phyloP scores from a whole-genome alignment of 2,888 invertebrate species.

The Sericinus montela region DNA sequence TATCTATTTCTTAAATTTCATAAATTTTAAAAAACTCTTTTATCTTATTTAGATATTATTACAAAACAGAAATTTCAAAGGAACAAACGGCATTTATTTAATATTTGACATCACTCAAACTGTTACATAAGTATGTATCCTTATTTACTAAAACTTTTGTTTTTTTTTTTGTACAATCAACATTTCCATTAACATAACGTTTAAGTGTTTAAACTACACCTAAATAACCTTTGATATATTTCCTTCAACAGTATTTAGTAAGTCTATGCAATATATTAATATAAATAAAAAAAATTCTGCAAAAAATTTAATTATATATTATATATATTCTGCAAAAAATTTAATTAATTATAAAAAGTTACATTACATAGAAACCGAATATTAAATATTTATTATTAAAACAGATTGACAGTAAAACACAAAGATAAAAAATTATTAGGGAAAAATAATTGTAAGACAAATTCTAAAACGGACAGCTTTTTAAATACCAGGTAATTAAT shows the following conservation, averaged over 20 bases:
- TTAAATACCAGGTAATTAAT: too few relatives aligned
- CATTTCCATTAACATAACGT: conserved; percentile 7
- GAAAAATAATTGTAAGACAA: too few relatives aligned
- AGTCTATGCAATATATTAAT: too few relatives aligned
- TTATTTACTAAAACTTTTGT: conserved; percentile 20
- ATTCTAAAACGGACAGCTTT: too few relatives aligned
- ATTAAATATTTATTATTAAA: too few relatives aligned
- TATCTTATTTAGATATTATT: neutral
- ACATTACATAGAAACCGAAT: too few relatives aligned
- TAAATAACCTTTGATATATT: conserved; percentile 5
- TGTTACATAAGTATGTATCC: conserved; percentile 33
- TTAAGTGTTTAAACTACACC: conserved; percentile 1
- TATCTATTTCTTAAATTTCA: neutral
- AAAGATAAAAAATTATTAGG: too few relatives aligned
- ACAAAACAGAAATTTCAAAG: conserved; percentile 6
- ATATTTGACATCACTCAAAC: conserved; percentile 31
- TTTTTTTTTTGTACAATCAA: conserved; percentile 15
- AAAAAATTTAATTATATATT: too few relatives aligned
- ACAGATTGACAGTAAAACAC: too few relatives aligned
- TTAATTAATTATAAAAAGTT: too few relatives aligned
- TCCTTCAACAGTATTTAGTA: neutral
- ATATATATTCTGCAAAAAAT: too few relatives aligned
- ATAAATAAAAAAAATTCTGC: too few relatives aligned
- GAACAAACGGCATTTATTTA: conserved; percentile 31
- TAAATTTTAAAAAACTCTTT: neutral